A percentile compares a stretch with the other conserved stretches of the same genome.
Evolutionary conservation across 2,113 vertebrate genomes (phyloP).

Genomic region (Tapirus terrestris): DNA sequence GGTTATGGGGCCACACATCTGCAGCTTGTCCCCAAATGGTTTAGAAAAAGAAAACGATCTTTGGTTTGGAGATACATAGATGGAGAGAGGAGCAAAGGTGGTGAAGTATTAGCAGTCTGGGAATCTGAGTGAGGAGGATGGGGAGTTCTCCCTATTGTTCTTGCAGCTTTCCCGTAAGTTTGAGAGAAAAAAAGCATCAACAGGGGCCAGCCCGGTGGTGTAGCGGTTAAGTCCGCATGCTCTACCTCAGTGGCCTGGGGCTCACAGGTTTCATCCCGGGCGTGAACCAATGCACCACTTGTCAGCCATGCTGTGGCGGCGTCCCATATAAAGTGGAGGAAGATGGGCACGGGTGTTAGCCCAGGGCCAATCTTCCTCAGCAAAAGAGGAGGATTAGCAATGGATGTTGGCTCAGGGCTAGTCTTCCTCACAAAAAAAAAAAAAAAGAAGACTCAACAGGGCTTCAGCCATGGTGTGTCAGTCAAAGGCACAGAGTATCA

Average conservation of each 20-base stretch:
- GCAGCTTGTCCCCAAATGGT: background rate
- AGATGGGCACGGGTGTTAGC: too few relatives aligned
- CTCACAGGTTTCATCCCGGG: too few relatives aligned
- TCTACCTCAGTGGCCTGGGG: too few relatives aligned
- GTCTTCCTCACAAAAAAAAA: too few relatives aligned
- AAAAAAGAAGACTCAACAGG: conserved; percentile 43
- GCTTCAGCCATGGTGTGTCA: background rate
- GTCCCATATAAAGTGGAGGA: too few relatives aligned
- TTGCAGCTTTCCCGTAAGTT: background rate
- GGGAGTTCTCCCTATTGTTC: background rate
- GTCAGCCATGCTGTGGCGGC: too few relatives aligned
- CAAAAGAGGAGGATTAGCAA: too few relatives aligned
- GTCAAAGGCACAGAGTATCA: background rate
- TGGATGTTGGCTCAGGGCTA: too few relatives aligned
- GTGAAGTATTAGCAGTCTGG: background rate
- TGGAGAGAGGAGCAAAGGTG: background rate
- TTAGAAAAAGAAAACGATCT: background rate
- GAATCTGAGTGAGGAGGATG: background rate
- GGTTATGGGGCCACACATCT: background rate
- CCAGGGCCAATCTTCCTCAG: too few relatives aligned
- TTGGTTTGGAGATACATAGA: background rate
- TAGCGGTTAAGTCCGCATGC: too few relatives aligned
- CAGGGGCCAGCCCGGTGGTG: background rate
- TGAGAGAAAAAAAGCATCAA: conserved; percentile 35
- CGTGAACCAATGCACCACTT: too few relatives aligned